These are phyloP conservation scores for Xenentodon cancila DNA, from an alignment of 2,797 vertebrate genomes.

Conservation along the genomic window DNA sequence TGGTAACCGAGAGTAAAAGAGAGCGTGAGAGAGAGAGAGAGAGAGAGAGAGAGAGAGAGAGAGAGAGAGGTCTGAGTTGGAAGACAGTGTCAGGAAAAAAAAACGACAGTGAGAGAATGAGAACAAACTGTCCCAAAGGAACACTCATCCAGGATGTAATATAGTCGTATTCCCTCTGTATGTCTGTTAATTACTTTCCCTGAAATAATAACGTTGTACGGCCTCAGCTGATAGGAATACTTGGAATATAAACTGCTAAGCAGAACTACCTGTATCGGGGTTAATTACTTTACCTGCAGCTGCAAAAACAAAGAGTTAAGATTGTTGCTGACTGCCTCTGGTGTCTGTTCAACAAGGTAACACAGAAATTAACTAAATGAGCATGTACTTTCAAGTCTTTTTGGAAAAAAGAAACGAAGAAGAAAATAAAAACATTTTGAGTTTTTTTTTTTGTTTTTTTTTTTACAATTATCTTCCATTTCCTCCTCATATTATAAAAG, in stretches of 20 bases:
- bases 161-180: constrained; percentile 73
- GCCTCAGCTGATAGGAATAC: constrained; percentile 47
- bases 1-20: not conserved
- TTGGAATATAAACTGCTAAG: constrained; percentile 56
- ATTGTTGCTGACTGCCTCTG: constrained; percentile 33
- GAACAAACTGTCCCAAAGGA: constrained; percentile 69
- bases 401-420: too few relatives aligned
- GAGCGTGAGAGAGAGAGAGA: too few relatives aligned
- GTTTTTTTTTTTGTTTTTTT: too few relatives aligned
- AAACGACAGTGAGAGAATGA: constrained; percentile 65
- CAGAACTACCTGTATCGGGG: constrained; percentile 65
- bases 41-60: too few relatives aligned
- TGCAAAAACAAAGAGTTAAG: not conserved
- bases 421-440: too few relatives aligned
- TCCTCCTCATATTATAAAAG: too few relatives aligned
- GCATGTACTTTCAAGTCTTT: not conserved
- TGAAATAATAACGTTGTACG: constrained; percentile 41
- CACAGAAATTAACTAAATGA: constrained; percentile 11
- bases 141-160: constrained; percentile 74
- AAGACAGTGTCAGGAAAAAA: constrained; percentile 13
- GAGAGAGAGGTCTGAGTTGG: constrained; percentile 10
- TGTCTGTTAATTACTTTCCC: constrained; percentile 77
- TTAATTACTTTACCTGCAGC: constrained; percentile 66
- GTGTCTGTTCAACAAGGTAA: constrained; percentile 7
- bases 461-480: too few relatives aligned